Percentiles rank a stretch among this genome's conserved stretches.
These are phyloP conservation scores for Buphagus erythrorhynchus DNA, from an alignment of 2,797 vertebrate genomes.

Conservation along the genomic window DNA sequence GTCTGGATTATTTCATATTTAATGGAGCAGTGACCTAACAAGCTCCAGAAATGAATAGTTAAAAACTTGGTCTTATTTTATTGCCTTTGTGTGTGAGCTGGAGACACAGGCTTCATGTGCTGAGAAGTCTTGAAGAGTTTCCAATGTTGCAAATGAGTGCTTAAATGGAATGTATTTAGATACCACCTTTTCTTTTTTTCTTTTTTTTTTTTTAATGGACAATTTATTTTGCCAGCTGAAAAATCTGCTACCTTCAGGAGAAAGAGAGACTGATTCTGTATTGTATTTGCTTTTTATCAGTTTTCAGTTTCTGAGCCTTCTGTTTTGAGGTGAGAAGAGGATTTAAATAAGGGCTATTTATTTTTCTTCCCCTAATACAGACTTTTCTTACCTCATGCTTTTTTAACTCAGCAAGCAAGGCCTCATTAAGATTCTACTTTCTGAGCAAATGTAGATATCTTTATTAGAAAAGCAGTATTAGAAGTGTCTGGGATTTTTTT, in stretches of 20 bases:
- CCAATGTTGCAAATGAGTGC: neutral
- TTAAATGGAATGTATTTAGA: neutral
- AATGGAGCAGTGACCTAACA: neutral
- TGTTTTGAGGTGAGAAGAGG: neutral
- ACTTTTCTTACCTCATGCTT: neutral
- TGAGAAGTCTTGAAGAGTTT: neutral
- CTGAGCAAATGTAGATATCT: neutral
- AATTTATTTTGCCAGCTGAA: neutral
- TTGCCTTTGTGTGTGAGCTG: accelerated
- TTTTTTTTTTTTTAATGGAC: neutral
- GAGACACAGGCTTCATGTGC: neutral
- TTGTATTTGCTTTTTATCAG: neutral
- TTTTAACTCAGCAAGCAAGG: neutral
- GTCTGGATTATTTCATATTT: neutral
- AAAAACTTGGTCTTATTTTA: neutral
- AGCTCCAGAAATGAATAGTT: neutral
- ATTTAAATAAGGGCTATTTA: neutral
- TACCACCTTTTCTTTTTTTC: neutral
- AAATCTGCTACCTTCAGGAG: neutral
- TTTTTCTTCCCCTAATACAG: neutral
- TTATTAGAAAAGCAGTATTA: neutral
- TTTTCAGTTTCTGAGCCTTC: neutral
- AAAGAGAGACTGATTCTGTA: neutral
- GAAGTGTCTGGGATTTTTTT: neutral
- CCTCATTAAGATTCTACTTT: neutral